A percentile compares a stretch with the other conserved stretches of the same genome.
Conservation (phyloP, 2,797 vertebrate genomes). For the Catamblyrhynchus diadema region DNA sequence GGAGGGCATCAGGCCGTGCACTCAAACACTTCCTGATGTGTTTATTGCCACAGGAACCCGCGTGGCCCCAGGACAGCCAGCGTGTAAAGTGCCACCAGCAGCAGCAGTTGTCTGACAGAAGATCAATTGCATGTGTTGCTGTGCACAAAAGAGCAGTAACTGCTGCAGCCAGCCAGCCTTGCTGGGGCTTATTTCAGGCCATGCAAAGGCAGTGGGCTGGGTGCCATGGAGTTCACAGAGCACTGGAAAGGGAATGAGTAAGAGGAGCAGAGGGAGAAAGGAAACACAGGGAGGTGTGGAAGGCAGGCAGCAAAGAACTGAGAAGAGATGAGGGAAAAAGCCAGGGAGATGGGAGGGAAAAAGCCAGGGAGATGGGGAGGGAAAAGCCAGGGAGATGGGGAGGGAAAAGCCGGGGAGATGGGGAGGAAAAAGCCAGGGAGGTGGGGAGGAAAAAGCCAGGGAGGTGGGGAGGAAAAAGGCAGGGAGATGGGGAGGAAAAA, state of each 20-base stretch:
- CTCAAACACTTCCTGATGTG: neutral
- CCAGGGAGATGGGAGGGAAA: neutral
- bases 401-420: neutral
- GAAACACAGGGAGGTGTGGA: neutral
- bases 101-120: neutral
- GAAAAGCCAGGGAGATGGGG: neutral
- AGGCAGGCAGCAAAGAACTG: neutral
- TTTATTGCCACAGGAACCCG: constrained; percentile 5
- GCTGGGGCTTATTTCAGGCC: neutral
- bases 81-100: neutral
- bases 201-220: neutral
- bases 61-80: neutral
- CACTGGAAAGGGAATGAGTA: neutral
- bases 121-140: neutral
- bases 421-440: neutral
- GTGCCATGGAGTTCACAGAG: neutral
- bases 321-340: neutral
- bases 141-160: constrained; percentile 6
- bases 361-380: neutral
- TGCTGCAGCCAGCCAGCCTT: neutral
- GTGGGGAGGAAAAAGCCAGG: neutral
- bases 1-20: neutral
- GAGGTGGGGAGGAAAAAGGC: neutral
- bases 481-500: neutral
- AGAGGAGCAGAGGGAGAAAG: neutral